Conservation (phyloP, 2,797 vertebrate species). For the Periophthalmus magnuspinnatus region DNA sequence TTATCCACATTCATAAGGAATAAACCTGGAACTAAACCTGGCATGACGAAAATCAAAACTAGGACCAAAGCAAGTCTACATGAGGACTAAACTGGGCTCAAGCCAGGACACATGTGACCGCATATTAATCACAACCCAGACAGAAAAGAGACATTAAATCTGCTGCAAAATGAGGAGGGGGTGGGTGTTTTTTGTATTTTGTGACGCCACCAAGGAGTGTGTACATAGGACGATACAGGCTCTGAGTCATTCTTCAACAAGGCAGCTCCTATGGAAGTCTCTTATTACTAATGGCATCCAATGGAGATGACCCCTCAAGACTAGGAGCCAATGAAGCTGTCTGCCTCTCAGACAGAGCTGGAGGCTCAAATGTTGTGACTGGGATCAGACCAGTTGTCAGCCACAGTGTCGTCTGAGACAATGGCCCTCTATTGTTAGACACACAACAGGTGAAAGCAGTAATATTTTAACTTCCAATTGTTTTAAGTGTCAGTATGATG, state of each 20-base stretch:
- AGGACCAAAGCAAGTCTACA: not conserved
- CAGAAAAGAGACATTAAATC: constrained; percentile 3
- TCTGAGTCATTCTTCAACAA: constrained; percentile 71
- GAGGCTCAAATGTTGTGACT: constrained; percentile 39
- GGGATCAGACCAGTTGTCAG: constrained; percentile 39
- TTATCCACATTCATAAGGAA: no score
- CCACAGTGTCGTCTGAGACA: constrained; percentile 36
- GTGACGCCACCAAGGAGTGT: constrained; percentile 64
- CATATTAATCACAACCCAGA: constrained; percentile 14
- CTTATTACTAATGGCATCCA: constrained; percentile 56
- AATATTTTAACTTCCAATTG: constrained; percentile 7
- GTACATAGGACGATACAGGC: constrained; percentile 64
- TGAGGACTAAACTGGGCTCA: no score
- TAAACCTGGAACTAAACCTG: no score
- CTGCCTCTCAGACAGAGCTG: constrained; percentile 36
- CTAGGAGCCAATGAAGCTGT: constrained; percentile 28
- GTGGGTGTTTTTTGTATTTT: constrained; percentile 43
- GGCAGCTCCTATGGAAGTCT: constrained; percentile 49
- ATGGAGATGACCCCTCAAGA: constrained; percentile 45
- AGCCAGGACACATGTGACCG: no score
- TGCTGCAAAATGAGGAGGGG: constrained; percentile 8
- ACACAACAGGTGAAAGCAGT: constrained; percentile 28
- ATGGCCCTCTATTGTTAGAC: constrained; percentile 20
- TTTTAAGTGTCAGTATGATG: constrained; percentile 43
- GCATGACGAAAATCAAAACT: not conserved